phyloP scores from a whole-genome alignment of 2,888 invertebrate genomes.

The Hypsopygia costalis region DNA sequence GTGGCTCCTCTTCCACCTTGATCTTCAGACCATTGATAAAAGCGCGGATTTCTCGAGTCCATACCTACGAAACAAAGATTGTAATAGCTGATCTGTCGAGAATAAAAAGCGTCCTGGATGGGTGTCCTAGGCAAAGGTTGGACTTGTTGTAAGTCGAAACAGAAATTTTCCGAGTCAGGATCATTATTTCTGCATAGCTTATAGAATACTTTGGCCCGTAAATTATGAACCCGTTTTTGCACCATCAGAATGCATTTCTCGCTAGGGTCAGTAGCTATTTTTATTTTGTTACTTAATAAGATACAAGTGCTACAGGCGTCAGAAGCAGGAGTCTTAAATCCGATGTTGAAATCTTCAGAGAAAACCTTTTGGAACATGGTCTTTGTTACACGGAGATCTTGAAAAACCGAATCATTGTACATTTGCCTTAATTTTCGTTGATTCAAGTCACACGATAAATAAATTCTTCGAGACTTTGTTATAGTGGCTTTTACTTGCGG shows the following conservation, averaged over 20 bases:
- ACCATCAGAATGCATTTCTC: constrained; percentile 19
- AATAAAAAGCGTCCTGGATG: constrained; percentile 27
- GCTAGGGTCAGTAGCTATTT: constrained; percentile 16
- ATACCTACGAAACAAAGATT: constrained; percentile 24
- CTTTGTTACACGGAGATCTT: too few relatives aligned
- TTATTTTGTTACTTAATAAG: constrained; percentile 21
- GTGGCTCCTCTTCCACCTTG: constrained; percentile 21
- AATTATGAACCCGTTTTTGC: constrained; percentile 21
- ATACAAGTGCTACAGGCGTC: constrained; percentile 26
- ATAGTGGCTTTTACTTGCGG: constrained; percentile 29
- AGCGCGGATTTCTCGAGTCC: constrained; percentile 19
- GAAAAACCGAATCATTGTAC: constrained; percentile 22
- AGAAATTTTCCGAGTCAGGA: constrained; percentile 15
- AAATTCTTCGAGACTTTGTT: constrained; percentile 27
- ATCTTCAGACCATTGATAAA: constrained; percentile 30
- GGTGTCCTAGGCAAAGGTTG: constrained; percentile 25
- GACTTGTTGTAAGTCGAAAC: constrained; percentile 30
- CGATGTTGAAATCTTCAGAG: constrained; percentile 26
- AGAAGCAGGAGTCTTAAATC: constrained; percentile 26
- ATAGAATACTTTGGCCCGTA: constrained; percentile 23
- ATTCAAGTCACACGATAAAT: constrained; percentile 22
- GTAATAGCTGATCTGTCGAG: constrained; percentile 23
- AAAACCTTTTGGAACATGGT: constrained; percentile 19
- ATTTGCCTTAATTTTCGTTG: constrained; percentile 18
- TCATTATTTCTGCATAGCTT: constrained; percentile 15